Base-by-base conservation (phyloP, 2,888 invertebrate species). In the Galerucella pusilla region DNA sequence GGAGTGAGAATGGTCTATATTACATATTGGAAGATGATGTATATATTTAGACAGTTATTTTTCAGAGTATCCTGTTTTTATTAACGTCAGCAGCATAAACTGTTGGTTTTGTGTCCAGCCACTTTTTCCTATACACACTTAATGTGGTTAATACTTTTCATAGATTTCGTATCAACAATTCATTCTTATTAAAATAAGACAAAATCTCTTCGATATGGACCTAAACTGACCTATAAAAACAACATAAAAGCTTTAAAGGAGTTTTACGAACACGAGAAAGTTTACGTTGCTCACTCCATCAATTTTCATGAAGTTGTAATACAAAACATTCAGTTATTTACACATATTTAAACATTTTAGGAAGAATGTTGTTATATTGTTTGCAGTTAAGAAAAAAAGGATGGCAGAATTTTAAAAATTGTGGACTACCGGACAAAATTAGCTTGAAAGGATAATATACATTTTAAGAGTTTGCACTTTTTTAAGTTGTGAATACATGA, bases 201-300 rank as follows among this genome's bases (percentile, higher is more conserved):
- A 46, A 72, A 72, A 65, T 65, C 54, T 49, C 49, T 66, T 66
- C 45, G 66, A 72, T 72, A 60, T 67, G 72, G 46, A 66, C 66
- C 20, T 60, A 66, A 72, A 72, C 60, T 59, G 66, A 66, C 66
- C 72, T 42, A 72, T 72, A 60, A 72, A 72, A 72, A 16, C 16
- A 25, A 72, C 28, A 72, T 72, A 72, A 67, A 72, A 72, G 60
- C 49, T 54, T 59, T 72, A 72, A 72, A 72, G 46, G 49, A 14
- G 57, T 66, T 72, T 72, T 72, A 72, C 72, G 72, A 35, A 72
- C 72, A 59, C 49, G 65, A 71, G 71, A 71, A 65, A 65, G 57
- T 71, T 67, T 59, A 59, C 66, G 72, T 35, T 72, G 42, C 42
- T 57, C 65, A 42, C 59, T 60, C 16, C 46, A 72, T 66, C 59